Evolutionary conservation across 2,888 invertebrate genomes (phyloP).

Genomic region (Poecilobothrus nobilitatus): DNA sequence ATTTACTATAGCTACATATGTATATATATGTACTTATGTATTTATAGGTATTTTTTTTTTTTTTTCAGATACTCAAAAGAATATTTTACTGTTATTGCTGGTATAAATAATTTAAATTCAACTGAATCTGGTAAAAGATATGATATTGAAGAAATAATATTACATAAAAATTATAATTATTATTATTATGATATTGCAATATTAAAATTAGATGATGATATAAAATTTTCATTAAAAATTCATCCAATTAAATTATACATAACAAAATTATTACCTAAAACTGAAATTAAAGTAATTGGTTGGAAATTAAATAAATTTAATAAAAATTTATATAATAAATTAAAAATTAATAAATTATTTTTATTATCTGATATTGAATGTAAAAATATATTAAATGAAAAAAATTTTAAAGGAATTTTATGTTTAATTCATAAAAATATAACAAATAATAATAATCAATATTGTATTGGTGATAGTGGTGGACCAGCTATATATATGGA

Average conservation of each 20-base stretch:
- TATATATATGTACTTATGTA: too few species aligned
- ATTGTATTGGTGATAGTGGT: not conserved
- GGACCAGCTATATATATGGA: not conserved
- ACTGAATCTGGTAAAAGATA: not conserved
- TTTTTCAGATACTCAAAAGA: not conserved
- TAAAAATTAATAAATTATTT: slow-evolving; percentile 5
- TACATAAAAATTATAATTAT: not conserved
- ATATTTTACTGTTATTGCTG: not conserved
- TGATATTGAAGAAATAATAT: not conserved
- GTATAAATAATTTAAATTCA: slow-evolving; percentile 4
- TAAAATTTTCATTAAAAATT: not conserved
- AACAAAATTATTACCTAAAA: not conserved
- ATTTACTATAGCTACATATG: too few species aligned
- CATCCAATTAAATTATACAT: not conserved
- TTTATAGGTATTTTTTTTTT: too few species aligned
- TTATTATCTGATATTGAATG: not conserved
- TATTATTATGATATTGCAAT: not conserved
- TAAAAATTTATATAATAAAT: not conserved
- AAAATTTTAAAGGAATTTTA: not conserved
- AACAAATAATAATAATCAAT: not conserved
- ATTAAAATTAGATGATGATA: not conserved
- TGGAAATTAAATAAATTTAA: not conserved
- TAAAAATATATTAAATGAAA: not conserved
- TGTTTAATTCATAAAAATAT: not conserved
- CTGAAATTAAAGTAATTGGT: not conserved